Evolutionary conservation across 1,140 invertebrate species (phyloP).

Genomic region (Brachionus rubens): DNA sequence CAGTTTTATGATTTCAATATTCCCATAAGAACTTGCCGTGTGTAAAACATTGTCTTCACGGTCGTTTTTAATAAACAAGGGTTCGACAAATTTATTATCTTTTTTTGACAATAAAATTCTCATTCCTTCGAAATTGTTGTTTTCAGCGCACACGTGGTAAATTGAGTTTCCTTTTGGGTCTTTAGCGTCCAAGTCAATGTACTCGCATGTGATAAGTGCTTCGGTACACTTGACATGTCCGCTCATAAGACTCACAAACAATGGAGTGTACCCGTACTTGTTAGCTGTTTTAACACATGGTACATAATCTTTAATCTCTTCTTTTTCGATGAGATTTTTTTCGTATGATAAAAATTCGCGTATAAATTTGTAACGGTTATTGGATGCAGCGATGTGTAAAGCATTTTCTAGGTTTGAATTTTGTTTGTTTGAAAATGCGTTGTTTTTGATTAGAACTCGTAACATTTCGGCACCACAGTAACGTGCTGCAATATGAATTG

Average conservation of each 20-base stretch:
- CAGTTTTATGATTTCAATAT: conserved; percentile 26
- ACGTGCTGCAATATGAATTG: conserved; percentile 19
- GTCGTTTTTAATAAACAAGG: conserved; percentile 34
- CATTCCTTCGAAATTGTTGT: conserved; percentile 40
- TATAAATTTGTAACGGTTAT: conserved; percentile 32
- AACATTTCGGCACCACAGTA: conserved; percentile 22
- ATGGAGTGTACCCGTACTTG: background rate
- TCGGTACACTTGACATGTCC: conserved; percentile 3
- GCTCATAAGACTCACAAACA: background rate
- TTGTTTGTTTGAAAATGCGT: conserved; percentile 20
- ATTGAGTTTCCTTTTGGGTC: conserved; percentile 43
- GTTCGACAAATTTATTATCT: conserved; percentile 27
- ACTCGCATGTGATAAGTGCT: background rate
- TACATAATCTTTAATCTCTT: conserved; percentile 16
- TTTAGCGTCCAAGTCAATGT: conserved; percentile 27
- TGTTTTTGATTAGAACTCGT: conserved; percentile 1
- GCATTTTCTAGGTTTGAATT: conserved; percentile 17
- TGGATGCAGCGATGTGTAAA: conserved; percentile 24
- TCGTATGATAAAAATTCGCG: background rate
- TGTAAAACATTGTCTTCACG: conserved; percentile 21
- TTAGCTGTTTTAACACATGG: background rate
- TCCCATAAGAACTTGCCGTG: background rate
- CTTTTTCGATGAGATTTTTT: conserved; percentile 6
- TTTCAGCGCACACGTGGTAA: conserved; percentile 11
- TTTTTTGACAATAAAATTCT: conserved; percentile 20